Evolutionary conservation across 2,113 vertebrate genomes (phyloP).

Genomic region (Indri indri): DNA sequence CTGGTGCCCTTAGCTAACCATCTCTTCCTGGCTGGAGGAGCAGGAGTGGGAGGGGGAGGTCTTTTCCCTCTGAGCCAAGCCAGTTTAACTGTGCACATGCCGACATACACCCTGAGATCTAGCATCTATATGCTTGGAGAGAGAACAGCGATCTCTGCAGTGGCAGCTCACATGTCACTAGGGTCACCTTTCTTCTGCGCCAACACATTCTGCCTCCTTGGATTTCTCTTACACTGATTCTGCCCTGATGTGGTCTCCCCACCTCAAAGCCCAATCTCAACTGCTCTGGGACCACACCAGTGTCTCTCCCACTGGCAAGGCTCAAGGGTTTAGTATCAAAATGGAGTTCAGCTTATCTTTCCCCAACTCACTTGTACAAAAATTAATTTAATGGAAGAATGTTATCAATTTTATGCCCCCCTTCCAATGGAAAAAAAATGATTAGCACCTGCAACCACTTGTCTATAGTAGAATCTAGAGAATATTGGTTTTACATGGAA

Average conservation of each 20-base stretch:
- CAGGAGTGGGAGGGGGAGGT: neutral
- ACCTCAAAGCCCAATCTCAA: neutral
- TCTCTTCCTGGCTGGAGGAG: neutral
- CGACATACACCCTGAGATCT: neutral
- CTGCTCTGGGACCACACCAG: neutral
- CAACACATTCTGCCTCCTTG: neutral
- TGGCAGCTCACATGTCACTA: neutral
- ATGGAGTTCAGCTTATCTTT: neutral
- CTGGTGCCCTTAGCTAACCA: neutral
- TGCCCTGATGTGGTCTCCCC: neutral
- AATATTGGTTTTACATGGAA: neutral
- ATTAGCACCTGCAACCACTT: neutral
- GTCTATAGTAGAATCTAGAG: neutral
- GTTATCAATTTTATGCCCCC: neutral
- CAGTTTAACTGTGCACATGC: neutral
- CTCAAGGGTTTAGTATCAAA: neutral
- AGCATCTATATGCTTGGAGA: neutral
- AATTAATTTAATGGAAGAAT: constrained; percentile 16
- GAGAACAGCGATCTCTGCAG: neutral
- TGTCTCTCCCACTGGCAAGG: neutral
- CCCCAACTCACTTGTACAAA: neutral
- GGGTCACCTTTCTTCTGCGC: neutral
- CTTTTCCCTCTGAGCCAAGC: neutral
- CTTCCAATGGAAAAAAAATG: neutral
- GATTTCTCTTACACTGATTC: neutral